Conservation (phyloP, 2,888 invertebrate species). For the Temnothorax unifasciatus region DNA sequence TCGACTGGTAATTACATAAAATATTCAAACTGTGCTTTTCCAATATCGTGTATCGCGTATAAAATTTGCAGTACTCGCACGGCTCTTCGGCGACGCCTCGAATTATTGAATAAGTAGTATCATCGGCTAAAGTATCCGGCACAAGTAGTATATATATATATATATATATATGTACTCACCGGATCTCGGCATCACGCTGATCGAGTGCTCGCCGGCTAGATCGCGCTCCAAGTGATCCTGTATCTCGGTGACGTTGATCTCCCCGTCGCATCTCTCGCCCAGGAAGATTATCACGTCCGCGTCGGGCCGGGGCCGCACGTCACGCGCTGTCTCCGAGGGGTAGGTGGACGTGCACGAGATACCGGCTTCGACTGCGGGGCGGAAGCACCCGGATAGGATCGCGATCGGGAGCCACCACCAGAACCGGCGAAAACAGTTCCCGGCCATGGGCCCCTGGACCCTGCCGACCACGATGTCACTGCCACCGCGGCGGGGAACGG, state of each 20-base stretch:
- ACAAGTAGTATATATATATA: background rate
- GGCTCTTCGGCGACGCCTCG: background rate
- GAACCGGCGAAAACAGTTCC: constrained; percentile 84
- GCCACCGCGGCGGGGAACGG: constrained; percentile 30
- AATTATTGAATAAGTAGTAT: background rate
- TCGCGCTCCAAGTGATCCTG: constrained; percentile 79
- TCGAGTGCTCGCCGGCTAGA: constrained; percentile 73
- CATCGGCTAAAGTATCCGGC: too few species aligned
- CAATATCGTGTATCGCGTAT: background rate
- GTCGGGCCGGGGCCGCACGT: constrained; percentile 65
- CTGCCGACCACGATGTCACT: constrained; percentile 52
- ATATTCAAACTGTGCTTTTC: background rate
- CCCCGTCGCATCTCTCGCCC: constrained; percentile 80
- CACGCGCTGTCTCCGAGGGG: constrained; percentile 62
- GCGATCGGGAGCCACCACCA: constrained; percentile 84
- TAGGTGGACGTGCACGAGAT: constrained; percentile 68
- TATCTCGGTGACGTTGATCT: constrained; percentile 77
- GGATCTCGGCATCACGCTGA: constrained; percentile 79
- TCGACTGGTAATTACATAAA: background rate
- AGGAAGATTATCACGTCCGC: constrained; percentile 81
- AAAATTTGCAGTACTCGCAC: background rate
- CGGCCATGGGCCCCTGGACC: constrained; percentile 84
- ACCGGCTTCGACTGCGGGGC: constrained; percentile 73
- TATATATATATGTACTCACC: constrained; percentile 74
- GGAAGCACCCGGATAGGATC: constrained; percentile 78